A percentile compares a stretch with the other conserved stretches of the same genome.
phyloP scores from a whole-genome alignment of 2,113 vertebrate species.

The Siniperca chuatsi region DNA sequence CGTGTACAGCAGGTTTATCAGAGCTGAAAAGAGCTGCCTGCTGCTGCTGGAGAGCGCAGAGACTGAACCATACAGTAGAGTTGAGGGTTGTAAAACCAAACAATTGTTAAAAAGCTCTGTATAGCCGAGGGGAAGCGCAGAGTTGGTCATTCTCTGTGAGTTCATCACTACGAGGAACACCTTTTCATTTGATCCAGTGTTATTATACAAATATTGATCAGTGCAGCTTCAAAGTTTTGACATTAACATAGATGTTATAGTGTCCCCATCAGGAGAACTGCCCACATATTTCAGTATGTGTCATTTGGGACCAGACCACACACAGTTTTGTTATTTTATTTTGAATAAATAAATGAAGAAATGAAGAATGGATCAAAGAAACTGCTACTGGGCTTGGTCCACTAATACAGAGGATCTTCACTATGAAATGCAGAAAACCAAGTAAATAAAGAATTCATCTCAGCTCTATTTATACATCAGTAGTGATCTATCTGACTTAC shows the following conservation, averaged over 20 bases:
- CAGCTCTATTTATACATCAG: too few relatives aligned
- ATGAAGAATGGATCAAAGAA: too few relatives aligned
- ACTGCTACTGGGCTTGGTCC: not conserved
- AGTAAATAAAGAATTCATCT: not conserved
- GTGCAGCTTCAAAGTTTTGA: not conserved
- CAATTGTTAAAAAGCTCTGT: too few relatives aligned
- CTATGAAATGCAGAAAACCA: not conserved
- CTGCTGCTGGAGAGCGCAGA: too few relatives aligned
- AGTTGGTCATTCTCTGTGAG: too few relatives aligned
- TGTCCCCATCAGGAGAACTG: not conserved
- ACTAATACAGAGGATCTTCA: not conserved
- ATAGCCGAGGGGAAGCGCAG: too few relatives aligned
- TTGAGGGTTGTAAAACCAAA: too few relatives aligned
- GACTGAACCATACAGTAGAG: not conserved
- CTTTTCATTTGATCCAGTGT: too few relatives aligned
- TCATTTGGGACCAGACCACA: not conserved
- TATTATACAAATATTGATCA: too few relatives aligned
- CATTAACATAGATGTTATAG: not conserved
- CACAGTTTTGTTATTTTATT: not conserved
- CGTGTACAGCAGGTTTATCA: not conserved
- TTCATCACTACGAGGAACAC: too few relatives aligned
- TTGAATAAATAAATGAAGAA: not conserved
- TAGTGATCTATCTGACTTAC: conserved; percentile 77
- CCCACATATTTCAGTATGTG: not conserved
- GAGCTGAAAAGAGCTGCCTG: too few relatives aligned